Evolutionary conservation across 2,888 invertebrate species (phyloP).

Genomic region (Eupeodes latifasciatus): DNA sequence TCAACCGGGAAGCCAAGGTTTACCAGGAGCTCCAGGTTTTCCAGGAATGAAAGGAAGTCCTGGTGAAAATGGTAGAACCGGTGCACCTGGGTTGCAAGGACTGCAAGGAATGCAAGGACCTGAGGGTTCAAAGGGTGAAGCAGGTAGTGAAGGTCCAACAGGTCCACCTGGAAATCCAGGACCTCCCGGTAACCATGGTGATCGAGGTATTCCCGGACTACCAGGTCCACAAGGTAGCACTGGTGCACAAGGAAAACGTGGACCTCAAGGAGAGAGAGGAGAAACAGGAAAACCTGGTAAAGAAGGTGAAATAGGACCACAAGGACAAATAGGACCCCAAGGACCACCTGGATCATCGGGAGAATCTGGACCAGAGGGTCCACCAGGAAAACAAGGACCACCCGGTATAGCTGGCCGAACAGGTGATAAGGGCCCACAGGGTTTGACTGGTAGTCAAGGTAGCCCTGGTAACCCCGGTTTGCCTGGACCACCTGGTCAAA

Average conservation of each 20-base stretch:
- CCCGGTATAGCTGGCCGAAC: conserved; percentile 89
- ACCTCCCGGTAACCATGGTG: conserved; percentile 86
- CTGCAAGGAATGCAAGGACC: conserved; percentile 89
- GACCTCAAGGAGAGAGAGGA: conserved; percentile 88
- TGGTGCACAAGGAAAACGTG: conserved; percentile 79
- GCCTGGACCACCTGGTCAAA: conserved; percentile 79
- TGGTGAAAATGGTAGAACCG: conserved; percentile 89
- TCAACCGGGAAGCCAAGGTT: conserved; percentile 88
- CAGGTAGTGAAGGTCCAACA: conserved; percentile 88
- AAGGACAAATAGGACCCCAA: conserved; percentile 88
- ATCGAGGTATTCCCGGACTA: conserved; percentile 79
- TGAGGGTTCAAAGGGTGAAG: conserved; percentile 91
- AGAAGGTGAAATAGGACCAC: conserved; percentile 89
- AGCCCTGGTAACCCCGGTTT: conserved; percentile 78
- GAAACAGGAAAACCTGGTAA: conserved; percentile 87
- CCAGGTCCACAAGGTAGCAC: conserved; percentile 79
- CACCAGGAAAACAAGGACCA: conserved; percentile 89
- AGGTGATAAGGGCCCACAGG: conserved; percentile 91
- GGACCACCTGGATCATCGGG: conserved; percentile 87
- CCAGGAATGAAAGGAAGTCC: conserved; percentile 89
- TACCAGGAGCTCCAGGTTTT: conserved; percentile 88
- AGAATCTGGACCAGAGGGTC: conserved; percentile 86
- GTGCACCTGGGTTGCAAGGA: conserved; percentile 88
- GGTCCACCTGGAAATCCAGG: conserved; percentile 85
- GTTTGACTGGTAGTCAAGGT: conserved; percentile 81